A percentile compares a stretch with the other conserved stretches of the same genome.
Evolutionary conservation across 2,113 vertebrate genomes (phyloP).

Genomic region (Cygnus atratus): DNA sequence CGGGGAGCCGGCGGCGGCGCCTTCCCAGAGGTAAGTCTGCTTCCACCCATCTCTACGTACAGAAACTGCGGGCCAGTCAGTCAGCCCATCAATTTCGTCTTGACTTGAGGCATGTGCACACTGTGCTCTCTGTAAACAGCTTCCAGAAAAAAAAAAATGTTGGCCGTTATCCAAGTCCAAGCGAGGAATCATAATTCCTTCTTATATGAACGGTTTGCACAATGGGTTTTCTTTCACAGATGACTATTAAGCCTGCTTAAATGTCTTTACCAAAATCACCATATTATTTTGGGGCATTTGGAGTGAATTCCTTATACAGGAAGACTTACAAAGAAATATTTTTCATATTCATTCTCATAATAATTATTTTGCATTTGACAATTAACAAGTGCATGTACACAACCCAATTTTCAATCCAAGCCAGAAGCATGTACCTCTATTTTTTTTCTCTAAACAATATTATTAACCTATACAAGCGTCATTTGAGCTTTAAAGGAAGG

Average conservation of each 20-base stretch:
- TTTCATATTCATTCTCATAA: neutral
- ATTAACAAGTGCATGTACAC: neutral
- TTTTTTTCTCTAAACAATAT: neutral
- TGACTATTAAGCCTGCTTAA: slow-evolving; percentile 14
- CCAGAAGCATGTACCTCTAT: neutral
- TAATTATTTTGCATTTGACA: neutral
- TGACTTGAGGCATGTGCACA: neutral
- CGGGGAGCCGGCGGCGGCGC: neutral
- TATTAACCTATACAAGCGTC: neutral
- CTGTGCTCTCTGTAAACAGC: slow-evolving; percentile 4
- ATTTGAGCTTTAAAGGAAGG: slow-evolving; percentile 16
- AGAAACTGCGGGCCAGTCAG: neutral
- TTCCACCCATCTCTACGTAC: neutral
- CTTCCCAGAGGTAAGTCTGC: slow-evolving; percentile 66
- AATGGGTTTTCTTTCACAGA: neutral
- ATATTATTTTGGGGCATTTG: neutral
- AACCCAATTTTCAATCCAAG: neutral
- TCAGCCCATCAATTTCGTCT: neutral
- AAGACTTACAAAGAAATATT: neutral
- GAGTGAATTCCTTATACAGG: neutral
- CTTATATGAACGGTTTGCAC: neutral
- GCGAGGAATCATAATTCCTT: neutral
- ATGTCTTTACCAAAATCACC: neutral
- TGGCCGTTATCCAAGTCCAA: slow-evolving; percentile 2
- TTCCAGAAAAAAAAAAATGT: neutral